Percentiles rank a stretch among this genome's conserved stretches.
phyloP scores from a whole-genome alignment of 2,888 invertebrate genomes.

The Abscondita cerata region DNA sequence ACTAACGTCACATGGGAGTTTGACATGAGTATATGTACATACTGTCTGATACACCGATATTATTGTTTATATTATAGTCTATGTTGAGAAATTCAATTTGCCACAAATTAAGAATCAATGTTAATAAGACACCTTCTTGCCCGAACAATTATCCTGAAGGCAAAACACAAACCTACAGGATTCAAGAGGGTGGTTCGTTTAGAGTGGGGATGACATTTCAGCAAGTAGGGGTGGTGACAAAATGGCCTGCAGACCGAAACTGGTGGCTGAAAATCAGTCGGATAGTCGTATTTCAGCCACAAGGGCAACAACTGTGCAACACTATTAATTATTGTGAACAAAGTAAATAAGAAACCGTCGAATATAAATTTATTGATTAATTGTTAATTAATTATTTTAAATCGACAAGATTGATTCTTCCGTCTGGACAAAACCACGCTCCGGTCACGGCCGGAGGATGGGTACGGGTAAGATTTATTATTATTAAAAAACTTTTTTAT shows the following conservation, averaged over 20 bases:
- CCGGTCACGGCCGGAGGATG: slow-evolving; percentile 73
- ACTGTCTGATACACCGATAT: too few relatives aligned
- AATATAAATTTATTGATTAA: neutral
- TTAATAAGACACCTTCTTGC: slow-evolving; percentile 13
- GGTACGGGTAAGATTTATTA: slow-evolving; percentile 67
- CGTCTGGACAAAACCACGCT: slow-evolving; percentile 69
- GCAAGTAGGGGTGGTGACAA: slow-evolving; percentile 63
- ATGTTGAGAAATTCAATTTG: too few relatives aligned
- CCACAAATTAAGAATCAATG: neutral
- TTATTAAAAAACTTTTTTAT: slow-evolving; percentile 18
- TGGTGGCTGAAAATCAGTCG: slow-evolving; percentile 58
- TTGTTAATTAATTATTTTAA: slow-evolving; percentile 11
- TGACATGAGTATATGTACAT: too few relatives aligned
- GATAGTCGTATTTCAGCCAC: slow-evolving; percentile 51
- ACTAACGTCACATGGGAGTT: too few relatives aligned
- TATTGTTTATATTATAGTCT: too few relatives aligned
- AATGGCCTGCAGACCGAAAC: slow-evolving; percentile 65
- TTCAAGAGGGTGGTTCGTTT: slow-evolving; percentile 46
- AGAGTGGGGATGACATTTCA: slow-evolving; percentile 55
- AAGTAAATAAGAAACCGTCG: slow-evolving; percentile 4
- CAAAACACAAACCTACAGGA: slow-evolving; percentile 19
- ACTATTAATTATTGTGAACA: neutral
- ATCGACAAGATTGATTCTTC: slow-evolving; percentile 57
- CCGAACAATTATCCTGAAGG: slow-evolving; percentile 29
- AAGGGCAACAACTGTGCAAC: slow-evolving; percentile 27